Evolutionary conservation across 2,797 vertebrate species (phyloP).

Genomic region (Lacerta bilineata): DNA sequence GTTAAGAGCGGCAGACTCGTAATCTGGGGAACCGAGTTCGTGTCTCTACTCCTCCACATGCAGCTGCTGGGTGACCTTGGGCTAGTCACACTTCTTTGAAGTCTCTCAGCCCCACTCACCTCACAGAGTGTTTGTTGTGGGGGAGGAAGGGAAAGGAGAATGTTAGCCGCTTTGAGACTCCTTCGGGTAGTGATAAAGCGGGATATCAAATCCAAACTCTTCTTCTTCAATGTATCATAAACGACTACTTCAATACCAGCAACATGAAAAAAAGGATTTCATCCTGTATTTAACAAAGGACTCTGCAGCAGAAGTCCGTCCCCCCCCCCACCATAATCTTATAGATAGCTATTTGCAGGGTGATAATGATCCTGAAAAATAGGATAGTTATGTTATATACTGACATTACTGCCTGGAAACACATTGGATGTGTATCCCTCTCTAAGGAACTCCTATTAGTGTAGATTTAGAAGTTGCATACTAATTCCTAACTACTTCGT

Average conservation of each 20-base stretch:
- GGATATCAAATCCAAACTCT: too few species aligned
- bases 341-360: constrained; percentile 16
- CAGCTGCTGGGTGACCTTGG: too few species aligned
- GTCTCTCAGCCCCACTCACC: too few species aligned
- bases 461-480: constrained; percentile 13
- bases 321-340: not conserved
- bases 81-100: too few species aligned
- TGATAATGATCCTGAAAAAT: constrained; percentile 51
- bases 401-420: constrained; percentile 48
- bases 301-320: not conserved
- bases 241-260: constrained; percentile 38
- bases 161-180: too few species aligned
- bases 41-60: too few species aligned
- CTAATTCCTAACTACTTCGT: not conserved
- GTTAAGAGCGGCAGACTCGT: too few species aligned
- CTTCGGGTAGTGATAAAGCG: too few species aligned
- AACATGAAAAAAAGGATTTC: constrained; percentile 8
- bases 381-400: constrained; percentile 20
- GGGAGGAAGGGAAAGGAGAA: too few species aligned
- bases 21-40: too few species aligned
- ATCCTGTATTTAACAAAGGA: constrained; percentile 36
- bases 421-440: constrained; percentile 33
- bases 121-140: too few species aligned
- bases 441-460: not conserved
- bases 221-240: not conserved